Conservation (phyloP, 2,113 vertebrate genomes). For the Anarhynchus alexandrinus region DNA sequence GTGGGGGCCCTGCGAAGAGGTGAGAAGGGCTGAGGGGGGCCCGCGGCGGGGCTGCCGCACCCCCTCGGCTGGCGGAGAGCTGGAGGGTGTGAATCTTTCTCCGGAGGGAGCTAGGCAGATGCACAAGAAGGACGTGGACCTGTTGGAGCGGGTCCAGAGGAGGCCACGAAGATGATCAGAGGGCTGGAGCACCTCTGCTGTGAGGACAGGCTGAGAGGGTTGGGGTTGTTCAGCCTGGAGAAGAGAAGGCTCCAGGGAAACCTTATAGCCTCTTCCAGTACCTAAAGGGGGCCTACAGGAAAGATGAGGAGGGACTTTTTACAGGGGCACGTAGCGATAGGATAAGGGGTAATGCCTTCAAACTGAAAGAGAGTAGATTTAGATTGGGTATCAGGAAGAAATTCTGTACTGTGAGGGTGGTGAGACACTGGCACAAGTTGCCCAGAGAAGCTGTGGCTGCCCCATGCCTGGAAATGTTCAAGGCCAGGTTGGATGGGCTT, state of each 20-base stretch:
- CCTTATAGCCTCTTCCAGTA: neutral
- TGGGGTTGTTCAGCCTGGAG: neutral
- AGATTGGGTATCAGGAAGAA: neutral
- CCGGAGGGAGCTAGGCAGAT: neutral
- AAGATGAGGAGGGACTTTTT: neutral
- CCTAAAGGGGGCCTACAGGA: neutral
- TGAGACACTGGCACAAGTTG: neutral
- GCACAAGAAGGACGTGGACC: neutral
- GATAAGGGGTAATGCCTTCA: neutral
- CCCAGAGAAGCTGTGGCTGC: neutral
- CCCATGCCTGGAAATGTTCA: neutral
- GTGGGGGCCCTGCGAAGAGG: slow-evolving; percentile 71
- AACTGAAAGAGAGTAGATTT: neutral
- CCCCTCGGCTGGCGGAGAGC: neutral
- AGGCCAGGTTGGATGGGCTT: neutral
- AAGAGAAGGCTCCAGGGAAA: neutral
- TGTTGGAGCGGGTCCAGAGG: neutral
- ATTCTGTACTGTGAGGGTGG: neutral
- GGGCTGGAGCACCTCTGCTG: neutral
- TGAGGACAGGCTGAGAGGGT: neutral
- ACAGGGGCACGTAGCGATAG: neutral
- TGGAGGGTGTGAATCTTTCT: neutral
- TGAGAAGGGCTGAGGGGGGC: slow-evolving; percentile 52
- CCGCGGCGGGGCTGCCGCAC: neutral
- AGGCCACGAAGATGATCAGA: neutral